Evolutionary conservation across 1,140 invertebrate species (phyloP).

Genomic region (Armadillidium nasatum): DNA sequence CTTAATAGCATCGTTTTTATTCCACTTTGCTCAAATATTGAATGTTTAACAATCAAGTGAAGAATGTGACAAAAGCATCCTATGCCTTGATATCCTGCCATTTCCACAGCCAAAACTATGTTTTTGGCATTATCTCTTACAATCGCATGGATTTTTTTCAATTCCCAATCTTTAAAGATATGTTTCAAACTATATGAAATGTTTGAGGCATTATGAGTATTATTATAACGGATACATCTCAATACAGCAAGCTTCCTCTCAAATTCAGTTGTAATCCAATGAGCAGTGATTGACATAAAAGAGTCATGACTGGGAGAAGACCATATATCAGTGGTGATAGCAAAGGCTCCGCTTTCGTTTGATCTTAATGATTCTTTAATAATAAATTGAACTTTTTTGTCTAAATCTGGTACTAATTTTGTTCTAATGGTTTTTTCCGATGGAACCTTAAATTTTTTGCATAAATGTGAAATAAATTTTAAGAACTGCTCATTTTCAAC

Average conservation of each 20-base stretch:
- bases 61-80: background rate
- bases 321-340: background rate
- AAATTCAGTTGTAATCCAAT: constrained; percentile 2
- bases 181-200: background rate
- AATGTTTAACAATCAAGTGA: background rate
- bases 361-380: background rate
- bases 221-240: background rate
- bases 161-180: background rate
- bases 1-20: background rate
- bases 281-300: background rate
- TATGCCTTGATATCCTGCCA: constrained; percentile 9
- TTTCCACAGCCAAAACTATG: background rate
- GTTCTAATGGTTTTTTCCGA: background rate
- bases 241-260: background rate
- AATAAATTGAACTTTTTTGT: background rate
- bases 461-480: background rate
- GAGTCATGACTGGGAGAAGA: background rate
- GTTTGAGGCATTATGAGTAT: background rate
- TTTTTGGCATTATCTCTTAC: background rate
- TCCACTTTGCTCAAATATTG: background rate
- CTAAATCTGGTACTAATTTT: background rate
- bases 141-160: background rate
- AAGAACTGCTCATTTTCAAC: background rate
- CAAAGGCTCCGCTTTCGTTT: background rate
- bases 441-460: background rate